A percentile compares a stretch with the other conserved stretches of the same genome.
Evolutionary conservation across 2,888 invertebrate genomes (phyloP).

Genomic region (Euproctis similis): DNA sequence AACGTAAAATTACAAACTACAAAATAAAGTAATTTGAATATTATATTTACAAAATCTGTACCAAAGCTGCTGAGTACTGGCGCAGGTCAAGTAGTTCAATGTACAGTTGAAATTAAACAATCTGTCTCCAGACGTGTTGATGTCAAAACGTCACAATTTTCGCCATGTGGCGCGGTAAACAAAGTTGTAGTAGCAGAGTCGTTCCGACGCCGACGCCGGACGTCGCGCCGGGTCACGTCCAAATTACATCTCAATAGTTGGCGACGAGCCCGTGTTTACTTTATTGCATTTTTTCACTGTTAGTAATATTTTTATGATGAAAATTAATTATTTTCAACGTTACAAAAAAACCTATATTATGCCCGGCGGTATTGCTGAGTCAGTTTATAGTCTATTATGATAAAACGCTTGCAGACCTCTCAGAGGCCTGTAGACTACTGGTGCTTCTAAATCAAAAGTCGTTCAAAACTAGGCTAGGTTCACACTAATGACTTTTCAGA

Average conservation of each 20-base stretch:
- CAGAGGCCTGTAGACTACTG: too few species aligned
- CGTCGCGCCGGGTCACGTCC: slow-evolving; percentile 41
- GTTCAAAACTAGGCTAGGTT: too few species aligned
- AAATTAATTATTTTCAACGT: slow-evolving; percentile 34
- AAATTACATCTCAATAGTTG: slow-evolving; percentile 56
- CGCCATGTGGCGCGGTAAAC: slow-evolving; percentile 25
- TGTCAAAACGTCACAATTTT: slow-evolving; percentile 14
- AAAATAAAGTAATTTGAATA: too few species aligned
- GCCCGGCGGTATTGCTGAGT: too few species aligned
- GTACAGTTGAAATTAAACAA: slow-evolving; percentile 21
- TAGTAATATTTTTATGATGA: slow-evolving; percentile 37
- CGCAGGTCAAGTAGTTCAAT: too few species aligned
- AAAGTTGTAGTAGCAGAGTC: slow-evolving; percentile 25
- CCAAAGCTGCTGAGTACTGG: too few species aligned
- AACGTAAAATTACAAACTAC: too few species aligned
- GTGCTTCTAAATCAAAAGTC: too few species aligned
- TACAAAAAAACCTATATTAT: slow-evolving; percentile 22
- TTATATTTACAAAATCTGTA: too few species aligned
- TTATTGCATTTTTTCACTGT: slow-evolving; percentile 48
- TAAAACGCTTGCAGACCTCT: too few species aligned
- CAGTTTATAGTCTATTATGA: too few species aligned
- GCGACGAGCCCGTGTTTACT: slow-evolving; percentile 50
- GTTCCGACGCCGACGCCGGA: slow-evolving; percentile 27
- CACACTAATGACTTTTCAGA: too few species aligned
- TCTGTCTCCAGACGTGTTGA: slow-evolving; percentile 4